Evolutionary conservation across 92 coral and sea anemone species (phyloP).

Genomic region (Phenganax stokvisi): DNA sequence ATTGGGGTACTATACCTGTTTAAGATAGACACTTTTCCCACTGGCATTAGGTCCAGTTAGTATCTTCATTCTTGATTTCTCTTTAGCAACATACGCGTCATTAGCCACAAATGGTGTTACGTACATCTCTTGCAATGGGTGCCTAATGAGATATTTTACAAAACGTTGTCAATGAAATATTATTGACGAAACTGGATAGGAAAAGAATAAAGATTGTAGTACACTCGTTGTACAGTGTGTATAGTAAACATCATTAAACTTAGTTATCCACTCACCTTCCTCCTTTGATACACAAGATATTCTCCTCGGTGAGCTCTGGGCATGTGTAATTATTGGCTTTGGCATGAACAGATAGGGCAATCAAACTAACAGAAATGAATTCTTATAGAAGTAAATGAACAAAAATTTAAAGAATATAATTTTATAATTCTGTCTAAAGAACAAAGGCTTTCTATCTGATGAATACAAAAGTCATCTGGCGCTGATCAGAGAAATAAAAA

Average conservation of each 20-base stretch:
- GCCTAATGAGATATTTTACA: constrained; percentile 45
- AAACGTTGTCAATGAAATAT: not conserved
- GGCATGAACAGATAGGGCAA: constrained; percentile 81
- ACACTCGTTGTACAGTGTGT: not conserved
- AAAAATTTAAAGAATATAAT: not conserved
- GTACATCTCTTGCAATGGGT: constrained; percentile 95
- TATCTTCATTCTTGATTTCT: constrained; percentile 68
- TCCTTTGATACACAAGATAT: constrained; percentile 67
- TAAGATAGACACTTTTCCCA: constrained; percentile 96
- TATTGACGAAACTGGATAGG: not conserved
- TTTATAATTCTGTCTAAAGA: not conserved
- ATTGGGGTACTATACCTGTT: constrained; percentile 56
- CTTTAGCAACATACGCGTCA: constrained; percentile 62
- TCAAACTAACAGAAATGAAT: constrained; percentile 48
- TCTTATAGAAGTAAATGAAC: not conserved
- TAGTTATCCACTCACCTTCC: constrained; percentile 59
- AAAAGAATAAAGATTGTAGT: not conserved
- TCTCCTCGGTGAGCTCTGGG: constrained; percentile 69
- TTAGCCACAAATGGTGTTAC: constrained; percentile 94
- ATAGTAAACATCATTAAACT: too few species aligned
- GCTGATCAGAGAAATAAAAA: not conserved
- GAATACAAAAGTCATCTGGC: not conserved
- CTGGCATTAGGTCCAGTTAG: constrained; percentile 99
- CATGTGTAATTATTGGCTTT: constrained; percentile 79
- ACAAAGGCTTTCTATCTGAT: not conserved